Conservation (phyloP, 2,113 vertebrate species). For the Naja naja region DNA sequence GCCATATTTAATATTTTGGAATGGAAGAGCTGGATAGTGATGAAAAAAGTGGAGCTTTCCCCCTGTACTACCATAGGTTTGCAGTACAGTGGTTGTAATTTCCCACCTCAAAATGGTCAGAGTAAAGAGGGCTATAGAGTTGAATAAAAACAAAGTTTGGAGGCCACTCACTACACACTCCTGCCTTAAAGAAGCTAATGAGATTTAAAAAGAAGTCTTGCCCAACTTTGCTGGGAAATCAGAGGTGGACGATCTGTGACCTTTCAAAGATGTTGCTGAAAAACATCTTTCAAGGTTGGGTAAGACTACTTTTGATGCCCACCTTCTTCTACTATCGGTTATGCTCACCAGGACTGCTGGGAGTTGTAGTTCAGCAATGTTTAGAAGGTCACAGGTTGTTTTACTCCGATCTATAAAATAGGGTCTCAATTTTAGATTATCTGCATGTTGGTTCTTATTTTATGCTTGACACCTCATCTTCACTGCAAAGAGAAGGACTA, state of each 20-base stretch:
- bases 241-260: background rate
- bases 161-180: background rate
- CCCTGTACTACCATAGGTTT: background rate
- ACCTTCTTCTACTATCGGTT: background rate
- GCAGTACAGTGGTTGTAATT: background rate
- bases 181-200: background rate
- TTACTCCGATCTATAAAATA: background rate
- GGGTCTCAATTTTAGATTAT: background rate
- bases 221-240: background rate
- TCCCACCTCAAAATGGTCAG: background rate
- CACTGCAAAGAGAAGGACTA: background rate
- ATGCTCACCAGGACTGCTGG: background rate
- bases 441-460: background rate
- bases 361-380: background rate
- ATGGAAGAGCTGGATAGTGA: background rate
- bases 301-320: background rate
- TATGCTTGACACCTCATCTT: background rate
- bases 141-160: background rate
- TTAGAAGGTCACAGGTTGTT: background rate
- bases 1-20: background rate
- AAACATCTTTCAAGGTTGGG: background rate
- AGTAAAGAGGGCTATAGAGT: background rate
- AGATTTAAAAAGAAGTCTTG: background rate
- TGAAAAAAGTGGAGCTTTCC: background rate
- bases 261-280: background rate